phyloP scores from a whole-genome alignment of 2,888 invertebrate species.

The Gisinianus flammeolus region DNA sequence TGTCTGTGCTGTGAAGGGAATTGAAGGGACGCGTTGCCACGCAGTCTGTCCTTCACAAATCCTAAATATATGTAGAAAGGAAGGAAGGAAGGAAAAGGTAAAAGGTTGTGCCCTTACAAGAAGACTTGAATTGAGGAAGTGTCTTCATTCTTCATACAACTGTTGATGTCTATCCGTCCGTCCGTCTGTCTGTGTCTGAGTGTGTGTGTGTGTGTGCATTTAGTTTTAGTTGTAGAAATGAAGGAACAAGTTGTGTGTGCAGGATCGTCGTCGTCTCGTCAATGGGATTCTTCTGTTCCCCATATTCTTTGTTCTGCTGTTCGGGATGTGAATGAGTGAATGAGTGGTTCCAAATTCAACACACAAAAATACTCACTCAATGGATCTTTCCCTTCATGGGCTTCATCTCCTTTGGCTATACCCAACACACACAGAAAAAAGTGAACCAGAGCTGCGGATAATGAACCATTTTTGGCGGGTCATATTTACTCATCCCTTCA shows the following conservation, averaged over 20 bases:
- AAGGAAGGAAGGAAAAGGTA: constrained; percentile 5
- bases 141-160: too few species aligned
- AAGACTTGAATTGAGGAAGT: too few species aligned
- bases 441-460: neutral
- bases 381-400: constrained; percentile 16
- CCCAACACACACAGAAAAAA: neutral
- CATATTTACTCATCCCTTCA: too few species aligned
- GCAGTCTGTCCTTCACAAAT: too few species aligned
- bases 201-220: too few species aligned
- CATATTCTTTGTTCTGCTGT: neutral
- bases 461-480: neutral
- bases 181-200: neutral
- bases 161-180: neutral
- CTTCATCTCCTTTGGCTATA: neutral
- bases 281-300: neutral
- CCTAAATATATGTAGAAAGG: too few species aligned
- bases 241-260: neutral
- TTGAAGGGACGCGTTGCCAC: too few species aligned
- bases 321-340: neutral
- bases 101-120: too few species aligned
- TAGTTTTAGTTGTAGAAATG: too few species aligned
- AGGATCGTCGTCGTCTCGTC: neutral
- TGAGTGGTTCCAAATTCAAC: neutral
- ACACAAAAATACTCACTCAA: constrained; percentile 17
- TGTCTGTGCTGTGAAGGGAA: too few species aligned